Percentiles rank a stretch among this genome's conserved stretches.
phyloP scores from a whole-genome alignment of 2,113 vertebrate genomes.

The Neogale vison region DNA sequence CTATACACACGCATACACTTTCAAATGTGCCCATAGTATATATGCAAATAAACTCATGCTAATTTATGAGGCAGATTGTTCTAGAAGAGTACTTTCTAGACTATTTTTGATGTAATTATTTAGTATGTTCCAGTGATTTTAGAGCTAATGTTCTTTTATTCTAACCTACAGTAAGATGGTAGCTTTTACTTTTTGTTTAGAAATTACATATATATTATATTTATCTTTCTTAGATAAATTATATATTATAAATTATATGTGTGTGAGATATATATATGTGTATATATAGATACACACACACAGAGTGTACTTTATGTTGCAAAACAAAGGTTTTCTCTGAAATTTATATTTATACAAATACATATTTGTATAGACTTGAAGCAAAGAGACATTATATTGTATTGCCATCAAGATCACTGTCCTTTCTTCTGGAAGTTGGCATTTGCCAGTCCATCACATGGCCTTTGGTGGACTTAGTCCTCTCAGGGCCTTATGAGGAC shows the following conservation, averaged over 20 bases:
- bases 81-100: constrained; percentile 44
- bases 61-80: constrained; percentile 57
- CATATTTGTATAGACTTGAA: neutral
- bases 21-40: constrained; percentile 45
- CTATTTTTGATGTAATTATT: constrained; percentile 60
- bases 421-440: neutral
- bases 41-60: constrained; percentile 64
- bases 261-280: neutral
- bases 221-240: neutral
- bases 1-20: neutral
- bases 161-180: constrained; percentile 32
- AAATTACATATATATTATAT: neutral
- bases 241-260: neutral
- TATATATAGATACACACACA: neutral
- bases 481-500: neutral
- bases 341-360: neutral
- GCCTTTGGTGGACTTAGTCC: neutral
- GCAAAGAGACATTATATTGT: neutral
- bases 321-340: constrained; percentile 33
- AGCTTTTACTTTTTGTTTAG: constrained; percentile 23
- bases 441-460: neutral
- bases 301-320: neutral
- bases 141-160: constrained; percentile 26
- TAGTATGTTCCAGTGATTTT: constrained; percentile 24
- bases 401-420: neutral